Percentiles rank a stretch among this genome's conserved stretches.
These are phyloP conservation scores for Gymnothorax javanicus DNA, from an alignment of 2,797 vertebrate genomes.

Conservation along the genomic window DNA sequence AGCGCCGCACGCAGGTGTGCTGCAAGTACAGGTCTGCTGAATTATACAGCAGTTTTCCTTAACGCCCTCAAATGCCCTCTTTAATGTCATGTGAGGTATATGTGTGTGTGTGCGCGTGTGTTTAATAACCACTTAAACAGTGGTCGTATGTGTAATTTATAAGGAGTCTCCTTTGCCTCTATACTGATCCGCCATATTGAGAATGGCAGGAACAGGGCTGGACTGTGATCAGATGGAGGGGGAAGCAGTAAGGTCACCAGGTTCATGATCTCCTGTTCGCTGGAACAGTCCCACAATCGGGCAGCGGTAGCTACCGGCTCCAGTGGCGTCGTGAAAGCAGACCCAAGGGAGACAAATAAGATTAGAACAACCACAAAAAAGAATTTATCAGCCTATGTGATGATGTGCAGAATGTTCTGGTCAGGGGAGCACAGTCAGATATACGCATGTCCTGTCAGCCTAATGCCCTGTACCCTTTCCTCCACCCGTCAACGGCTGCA, in stretches of 20 bases:
- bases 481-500: not conserved
- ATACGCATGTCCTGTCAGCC: not conserved
- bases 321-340: not conserved
- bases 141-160: not conserved
- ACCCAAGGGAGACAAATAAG: not conserved
- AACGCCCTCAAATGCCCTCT: no score
- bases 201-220: not conserved
- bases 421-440: not conserved
- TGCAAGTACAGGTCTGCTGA: not conserved
- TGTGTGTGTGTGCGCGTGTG: no score
- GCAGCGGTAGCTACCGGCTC: not conserved
- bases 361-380: not conserved
- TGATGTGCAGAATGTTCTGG: not conserved
- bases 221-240: not conserved
- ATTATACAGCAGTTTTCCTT: not conserved
- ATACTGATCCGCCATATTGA: not conserved
- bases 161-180: not conserved
- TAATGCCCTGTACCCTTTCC: not conserved
- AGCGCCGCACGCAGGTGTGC: not conserved
- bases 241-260: not conserved
- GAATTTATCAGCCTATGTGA: not conserved
- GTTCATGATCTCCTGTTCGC: not conserved
- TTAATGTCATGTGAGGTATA: not conserved
- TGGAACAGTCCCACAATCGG: not conserved
- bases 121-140: not conserved